Evolutionary conservation across 2,797 vertebrate species (phyloP), one percentile per base, ranked within the genome.

Genomic region (Coregonus suidteri): DNA sequence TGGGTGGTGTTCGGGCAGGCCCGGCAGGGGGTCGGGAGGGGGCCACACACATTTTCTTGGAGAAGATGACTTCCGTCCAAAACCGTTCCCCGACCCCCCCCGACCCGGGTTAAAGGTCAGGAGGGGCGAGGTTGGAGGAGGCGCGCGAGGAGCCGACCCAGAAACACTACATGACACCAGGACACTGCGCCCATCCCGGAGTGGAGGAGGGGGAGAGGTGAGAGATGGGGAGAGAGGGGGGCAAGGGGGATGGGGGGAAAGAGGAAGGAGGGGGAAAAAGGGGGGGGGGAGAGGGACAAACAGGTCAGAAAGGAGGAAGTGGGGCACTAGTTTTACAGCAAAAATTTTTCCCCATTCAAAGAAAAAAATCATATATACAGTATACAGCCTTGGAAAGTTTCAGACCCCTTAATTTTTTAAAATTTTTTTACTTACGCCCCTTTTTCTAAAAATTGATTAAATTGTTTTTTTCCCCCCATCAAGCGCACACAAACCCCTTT

Each of bases 41-140:
- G 99, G 98, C 70, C 97, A 0, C 98, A 99, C 79, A 99, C 96
- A 88, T 99, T 99, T 99, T 99, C 91, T 99, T 99, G 71, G 98
- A 99, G 94, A 96, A 99, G 91, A 99, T 95, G 85, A 98, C 86
- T 99, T 69, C 97, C 97, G 6, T 98, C 97, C 34, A 97, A 93
- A 16, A 16, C 94, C 2, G 0, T 92, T 92, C 47, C 94, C 84
- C 0, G 95, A 90, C 4, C 94, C 80, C 0, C 92, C 91, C 0
- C 0, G 93, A 91, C 65, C 95, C 92, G 96, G 90, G 87, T 93
- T 93, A 84, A 97, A 93, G 89, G 97, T 97, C 98, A 99, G 94
- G 95, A 99, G 94, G 93, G 98, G 96, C 1, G 97, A 98, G 73
- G 96, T 94, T 98, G 51, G 97, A 97, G 90, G 98, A 98, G 90